Conservation (phyloP, 2,113 vertebrate species). For the Xenus cinereus region DNA sequence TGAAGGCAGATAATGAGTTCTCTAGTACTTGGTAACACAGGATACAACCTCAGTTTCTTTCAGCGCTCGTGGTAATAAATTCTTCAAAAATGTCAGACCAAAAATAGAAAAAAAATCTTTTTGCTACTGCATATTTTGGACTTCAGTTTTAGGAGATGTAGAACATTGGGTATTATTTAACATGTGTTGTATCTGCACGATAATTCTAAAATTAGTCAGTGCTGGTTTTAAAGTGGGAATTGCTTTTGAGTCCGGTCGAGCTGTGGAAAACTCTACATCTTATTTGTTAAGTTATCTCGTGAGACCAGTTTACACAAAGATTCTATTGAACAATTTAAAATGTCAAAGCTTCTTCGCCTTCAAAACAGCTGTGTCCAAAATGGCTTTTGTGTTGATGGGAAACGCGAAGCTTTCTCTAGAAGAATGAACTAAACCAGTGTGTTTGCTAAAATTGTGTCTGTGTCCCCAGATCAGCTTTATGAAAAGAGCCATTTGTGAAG, state of each 20-base stretch:
- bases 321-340: not conserved
- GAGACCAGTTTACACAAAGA: not conserved
- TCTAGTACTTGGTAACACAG: not conserved
- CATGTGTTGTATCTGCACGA: not conserved
- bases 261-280: not conserved
- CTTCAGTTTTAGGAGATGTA: not conserved
- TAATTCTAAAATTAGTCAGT: not conserved
- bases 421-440: not conserved
- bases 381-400: not conserved
- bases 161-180: not conserved
- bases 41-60: not conserved
- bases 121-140: not conserved
- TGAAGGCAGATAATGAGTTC: not conserved
- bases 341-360: not conserved
- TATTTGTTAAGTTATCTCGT: not conserved
- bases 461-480: not conserved
- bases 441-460: not conserved
- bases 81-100: not conserved
- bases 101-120: not conserved
- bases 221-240: not conserved
- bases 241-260: not conserved
- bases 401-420: not conserved
- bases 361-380: not conserved
- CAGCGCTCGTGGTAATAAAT: not conserved
- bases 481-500: not conserved